Evolutionary conservation across 2,113 vertebrate species (phyloP).

Genomic region (Hippocampus mohnikei): DNA sequence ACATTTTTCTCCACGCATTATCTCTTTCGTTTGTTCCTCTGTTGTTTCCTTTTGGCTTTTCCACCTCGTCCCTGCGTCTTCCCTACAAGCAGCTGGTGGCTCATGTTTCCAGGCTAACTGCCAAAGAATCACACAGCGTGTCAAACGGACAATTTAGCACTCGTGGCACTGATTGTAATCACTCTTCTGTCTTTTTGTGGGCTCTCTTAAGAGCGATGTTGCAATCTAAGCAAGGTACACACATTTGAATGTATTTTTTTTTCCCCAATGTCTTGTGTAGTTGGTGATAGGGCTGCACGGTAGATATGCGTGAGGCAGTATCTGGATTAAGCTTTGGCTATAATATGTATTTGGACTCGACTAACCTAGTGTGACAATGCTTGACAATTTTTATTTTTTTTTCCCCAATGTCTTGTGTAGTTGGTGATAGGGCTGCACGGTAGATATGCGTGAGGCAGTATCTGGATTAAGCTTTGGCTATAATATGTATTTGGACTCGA

Average conservation of each 20-base stretch:
- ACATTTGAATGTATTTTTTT: background rate
- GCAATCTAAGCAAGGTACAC: background rate
- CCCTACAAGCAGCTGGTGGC: background rate
- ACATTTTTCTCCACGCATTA: slow-evolving; percentile 32
- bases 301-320: too few relatives aligned
- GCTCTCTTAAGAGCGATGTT: background rate
- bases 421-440: too few relatives aligned
- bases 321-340: too few relatives aligned
- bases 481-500: too few relatives aligned
- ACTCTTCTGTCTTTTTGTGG: background rate
- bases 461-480: too few relatives aligned
- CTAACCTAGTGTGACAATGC: too few relatives aligned
- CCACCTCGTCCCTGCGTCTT: background rate
- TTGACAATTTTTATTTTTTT: too few relatives aligned
- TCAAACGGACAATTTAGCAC: background rate
- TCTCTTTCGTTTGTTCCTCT: background rate
- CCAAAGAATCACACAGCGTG: background rate
- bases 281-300: too few relatives aligned
- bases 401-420: too few relatives aligned
- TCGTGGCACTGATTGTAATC: background rate
- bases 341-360: too few relatives aligned
- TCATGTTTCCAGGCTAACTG: background rate
- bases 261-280: too few relatives aligned
- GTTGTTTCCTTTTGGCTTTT: slow-evolving; percentile 6
- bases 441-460: too few relatives aligned